Evolutionary conservation across 2,797 vertebrate genomes (phyloP).

Genomic region (Gymnothorax javanicus): DNA sequence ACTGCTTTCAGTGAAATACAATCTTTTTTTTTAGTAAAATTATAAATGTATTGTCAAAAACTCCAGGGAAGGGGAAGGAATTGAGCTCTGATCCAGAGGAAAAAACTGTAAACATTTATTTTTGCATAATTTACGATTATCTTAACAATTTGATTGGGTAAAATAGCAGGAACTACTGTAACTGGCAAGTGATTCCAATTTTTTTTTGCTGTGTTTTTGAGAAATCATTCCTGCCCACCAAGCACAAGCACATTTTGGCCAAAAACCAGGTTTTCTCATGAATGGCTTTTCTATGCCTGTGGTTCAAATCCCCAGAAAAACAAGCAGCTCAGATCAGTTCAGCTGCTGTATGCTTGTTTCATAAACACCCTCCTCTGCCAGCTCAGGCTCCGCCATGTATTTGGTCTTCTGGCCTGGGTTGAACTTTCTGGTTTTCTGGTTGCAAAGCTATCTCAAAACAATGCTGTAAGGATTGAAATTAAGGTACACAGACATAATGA

Average conservation of each 20-base stretch:
- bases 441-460: background rate
- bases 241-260: background rate
- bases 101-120: too few relatives aligned
- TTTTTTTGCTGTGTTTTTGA: too few relatives aligned
- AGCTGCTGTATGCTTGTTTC: background rate
- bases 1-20: too few relatives aligned
- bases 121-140: too few relatives aligned
- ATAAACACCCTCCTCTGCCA: background rate
- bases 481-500: background rate
- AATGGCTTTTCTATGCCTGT: background rate
- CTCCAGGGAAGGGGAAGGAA: too few relatives aligned
- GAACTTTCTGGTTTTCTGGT: background rate
- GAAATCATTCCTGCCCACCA: background rate
- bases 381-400: background rate
- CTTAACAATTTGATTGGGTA: too few relatives aligned
- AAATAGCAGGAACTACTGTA: too few relatives aligned
- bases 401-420: background rate
- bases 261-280: background rate
- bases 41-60: too few relatives aligned
- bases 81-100: too few relatives aligned
- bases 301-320: background rate
- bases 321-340: background rate
- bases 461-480: background rate
- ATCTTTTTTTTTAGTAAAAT: too few relatives aligned
- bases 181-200: too few relatives aligned